These are phyloP conservation scores for Nycticorax nycticorax DNA, from an alignment of 2,113 vertebrate genomes.

Conservation along the genomic window DNA sequence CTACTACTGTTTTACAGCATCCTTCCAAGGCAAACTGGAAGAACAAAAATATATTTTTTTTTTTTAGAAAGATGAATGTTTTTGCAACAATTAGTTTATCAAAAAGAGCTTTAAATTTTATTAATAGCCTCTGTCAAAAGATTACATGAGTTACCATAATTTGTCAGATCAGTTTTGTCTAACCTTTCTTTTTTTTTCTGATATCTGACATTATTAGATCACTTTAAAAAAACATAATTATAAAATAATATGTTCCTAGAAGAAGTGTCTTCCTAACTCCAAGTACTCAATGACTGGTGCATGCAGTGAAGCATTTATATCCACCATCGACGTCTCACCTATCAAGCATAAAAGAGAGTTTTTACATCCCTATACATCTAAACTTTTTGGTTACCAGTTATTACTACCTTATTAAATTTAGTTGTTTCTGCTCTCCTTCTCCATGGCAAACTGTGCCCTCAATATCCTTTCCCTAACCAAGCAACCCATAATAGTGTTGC, in stretches of 20 bases:
- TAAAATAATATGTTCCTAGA: background rate
- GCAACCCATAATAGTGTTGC: background rate
- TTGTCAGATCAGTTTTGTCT: background rate
- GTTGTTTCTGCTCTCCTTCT: background rate
- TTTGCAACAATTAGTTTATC: background rate
- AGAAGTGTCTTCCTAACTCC: background rate
- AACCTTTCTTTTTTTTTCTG: background rate
- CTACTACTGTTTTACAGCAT: background rate
- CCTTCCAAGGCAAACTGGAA: background rate
- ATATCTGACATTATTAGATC: background rate
- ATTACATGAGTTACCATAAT: background rate
- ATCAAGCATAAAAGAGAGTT: background rate
- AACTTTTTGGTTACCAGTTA: background rate
- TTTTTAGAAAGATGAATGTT: background rate
- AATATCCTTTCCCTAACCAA: background rate
- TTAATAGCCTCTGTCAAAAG: background rate
- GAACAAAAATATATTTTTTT: fast-evolving
- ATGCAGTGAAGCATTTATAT: background rate
- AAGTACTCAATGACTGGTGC: background rate
- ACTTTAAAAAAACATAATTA: background rate
- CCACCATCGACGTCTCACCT: background rate
- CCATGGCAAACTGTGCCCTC: background rate
- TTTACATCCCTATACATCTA: background rate
- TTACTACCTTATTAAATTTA: background rate
- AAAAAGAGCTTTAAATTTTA: background rate